Base-by-base conservation (phyloP, 1,140 invertebrate species). In the Drosophila ercepeae region DNA sequence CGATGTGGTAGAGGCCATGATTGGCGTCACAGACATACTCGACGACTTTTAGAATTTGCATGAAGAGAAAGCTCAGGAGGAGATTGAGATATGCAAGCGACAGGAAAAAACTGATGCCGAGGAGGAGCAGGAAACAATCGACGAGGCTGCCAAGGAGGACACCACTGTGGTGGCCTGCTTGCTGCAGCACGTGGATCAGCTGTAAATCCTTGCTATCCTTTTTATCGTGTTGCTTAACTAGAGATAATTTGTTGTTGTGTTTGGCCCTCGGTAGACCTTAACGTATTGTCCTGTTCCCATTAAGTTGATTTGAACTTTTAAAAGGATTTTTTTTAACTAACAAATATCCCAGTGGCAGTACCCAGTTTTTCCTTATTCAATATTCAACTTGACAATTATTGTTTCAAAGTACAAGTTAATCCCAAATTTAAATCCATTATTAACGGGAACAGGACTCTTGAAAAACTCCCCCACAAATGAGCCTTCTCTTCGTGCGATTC, bases 1-100 rank as follows among this genome's bases (percentile, higher is more conserved):
- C 44, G 86, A 88, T 75, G 89, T 77, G 21, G 77, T 72, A 5
- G 83, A 90, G 32, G 81, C 88, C 27, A 89, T 90, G 52, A 90
- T 90, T 53, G 88, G 73, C 34, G 79, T 76, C 14, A 45, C 69
- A 41, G 77, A 82, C 59, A 71, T 90, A 60, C 74, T 90, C 49
- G 81, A 81, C 53, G 76, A 59, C 61, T 90, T 90, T 82, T 90
- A 90, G 89, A 81, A 90, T 89, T 89, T 86, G 84, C 70, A 63
- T 65, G 89, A 89, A 90, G 89, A 88, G 89, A 71, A 88, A 70
- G 89, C 86, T 82, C 70, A 72, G 54, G 39, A 39, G 27, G 52
- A 46, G 46, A 63, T 25, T 8, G 29, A 36, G 21, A 39, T 59
- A 23, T 13, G 41, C 29, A 41, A 59, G 32, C 60, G 42, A 14